Percentiles rank a stretch among this genome's conserved stretches.
phyloP scores from a whole-genome alignment of 2,888 invertebrate genomes.

The Drosophila robusta region DNA sequence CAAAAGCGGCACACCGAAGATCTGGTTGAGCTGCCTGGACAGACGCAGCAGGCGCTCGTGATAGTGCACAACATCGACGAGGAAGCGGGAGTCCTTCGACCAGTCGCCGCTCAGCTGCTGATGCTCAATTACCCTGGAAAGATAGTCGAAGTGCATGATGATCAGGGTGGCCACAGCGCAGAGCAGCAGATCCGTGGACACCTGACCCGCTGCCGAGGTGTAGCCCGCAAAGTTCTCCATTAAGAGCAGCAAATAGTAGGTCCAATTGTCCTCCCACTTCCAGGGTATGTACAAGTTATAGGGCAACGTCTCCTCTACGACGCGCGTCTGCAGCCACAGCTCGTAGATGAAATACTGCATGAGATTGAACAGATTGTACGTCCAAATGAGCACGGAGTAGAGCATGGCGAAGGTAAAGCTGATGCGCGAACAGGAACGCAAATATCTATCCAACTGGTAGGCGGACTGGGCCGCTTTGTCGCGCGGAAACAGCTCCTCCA shows the following conservation, averaged over 20 bases:
- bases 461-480: conserved; percentile 33
- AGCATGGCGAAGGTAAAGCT: conserved; percentile 71
- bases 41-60: conserved; percentile 65
- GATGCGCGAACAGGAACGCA: conserved; percentile 54
- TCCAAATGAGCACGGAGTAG: conserved; percentile 81
- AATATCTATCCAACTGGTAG: conserved; percentile 50
- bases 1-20: conserved; percentile 80
- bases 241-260: conserved; percentile 68
- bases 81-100: conserved; percentile 38
- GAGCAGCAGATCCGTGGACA: conserved; percentile 81
- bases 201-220: conserved; percentile 73
- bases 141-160: conserved; percentile 82
- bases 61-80: conserved; percentile 69
- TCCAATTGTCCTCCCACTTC: conserved; percentile 63
- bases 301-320: conserved; percentile 63
- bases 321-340: conserved; percentile 47
- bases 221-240: conserved; percentile 71
- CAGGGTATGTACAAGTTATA: conserved; percentile 72
- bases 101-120: conserved; percentile 38
- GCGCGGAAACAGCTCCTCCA: conserved; percentile 67
- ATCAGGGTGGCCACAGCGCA: conserved; percentile 76
- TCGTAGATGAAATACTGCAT: conserved; percentile 71
- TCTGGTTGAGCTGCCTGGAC: conserved; percentile 68
- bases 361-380: conserved; percentile 77
- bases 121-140: conserved; percentile 50